Evolutionary conservation across 2,888 invertebrate genomes (phyloP), one percentile per base, ranked within the genome.

Genomic region (Cheilosia impressa): DNA sequence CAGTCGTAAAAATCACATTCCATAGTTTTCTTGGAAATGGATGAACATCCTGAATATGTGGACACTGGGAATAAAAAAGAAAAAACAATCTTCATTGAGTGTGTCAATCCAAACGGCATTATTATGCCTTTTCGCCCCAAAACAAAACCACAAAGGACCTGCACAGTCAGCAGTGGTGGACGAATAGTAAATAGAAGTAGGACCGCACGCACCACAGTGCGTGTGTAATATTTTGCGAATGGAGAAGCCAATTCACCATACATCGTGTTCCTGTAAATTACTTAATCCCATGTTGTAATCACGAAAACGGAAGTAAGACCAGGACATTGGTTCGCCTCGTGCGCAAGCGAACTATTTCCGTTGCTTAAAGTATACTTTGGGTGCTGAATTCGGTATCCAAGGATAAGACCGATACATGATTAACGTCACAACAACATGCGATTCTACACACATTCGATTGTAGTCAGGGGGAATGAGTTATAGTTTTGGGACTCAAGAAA

Each of bases 81-180:
- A n/a, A 27, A 24, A 38, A 24, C 27, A 43, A 41, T 10, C 53
- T 53, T 47, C 13, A 66, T 27, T 53, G 62, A 22, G 62, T 62
- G 52, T 72, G n/a, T 7, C 60, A 62, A 53, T 72, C 50, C 27
- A 72, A 72, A 52, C 43, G 52, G 27, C 24, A 52, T 72, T 72
- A 62, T 72, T 72, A 52, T 43, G 38, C 41, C 43, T 50, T 60
- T 17, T 31, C 72, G 22, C 10, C 41, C 24, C 15, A 52, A 34
- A 66, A 38, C 38, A 7, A 24, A 60, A 13, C 19, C 17, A 41
- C 22, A 45, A 58, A 72, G 31, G 53, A 43, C 31, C 57, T 57
- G 57, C 41, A 31, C 7, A 41, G 41, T 72, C 72, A 72, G 72
- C 62, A 72, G 52, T 19, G 17, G 15, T 15, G n/a, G 38, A 41